Base-by-base conservation (phyloP, 2,113 vertebrate species). In the Hymenochirus boettgeri region DNA sequence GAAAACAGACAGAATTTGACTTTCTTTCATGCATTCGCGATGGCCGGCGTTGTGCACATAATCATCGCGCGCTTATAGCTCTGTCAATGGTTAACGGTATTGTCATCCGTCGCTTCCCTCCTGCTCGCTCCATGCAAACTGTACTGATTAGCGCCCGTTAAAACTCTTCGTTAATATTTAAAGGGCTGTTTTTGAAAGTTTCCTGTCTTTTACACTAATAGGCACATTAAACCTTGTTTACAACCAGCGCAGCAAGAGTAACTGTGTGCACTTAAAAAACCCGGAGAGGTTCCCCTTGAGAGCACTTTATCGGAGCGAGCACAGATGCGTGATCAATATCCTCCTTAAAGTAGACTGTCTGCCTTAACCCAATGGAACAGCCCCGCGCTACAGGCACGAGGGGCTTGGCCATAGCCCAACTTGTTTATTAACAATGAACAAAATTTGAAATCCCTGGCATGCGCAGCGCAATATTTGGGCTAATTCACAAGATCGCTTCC, bases 181-280 rank as follows among this genome's bases (percentile, higher is more conserved):
- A 93, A 81, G 76, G 83, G 79, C 79, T 87, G 89, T 89, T 92
- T 42, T 90, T 86, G 84, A 87, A 87, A 86, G 86, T 89, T 91
- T 92, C 91, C 91, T 93, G 91, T 91, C 89, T 91, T 88, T 92
- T 91, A 85, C 86, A 84, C 91, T 93, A 93, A 93, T 92, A 93
- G 90, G 86, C 86, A 86, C 91, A 93, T 92, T 93, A 93, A 91
- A 92, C 89, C 85, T 90, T 93, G 90, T 92, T 91, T 91, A 92
- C 89, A 89, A 90, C 85, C 86, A 83, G 86, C n/a, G 85, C 87
- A 81, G 79, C 82, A 86, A 89, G 89, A 92, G 85, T 81, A 90
- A 90, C 87, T 82, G 82, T 75, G 80, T 85, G 89, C 90, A 90
- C 89, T 91, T 90, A 91, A 89, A 88, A 85, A 86, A 82, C 33